Evolutionary conservation across 2,888 invertebrate species (phyloP), one percentile per base, ranked within the genome.

Genomic region (Latrodectus elegans): DNA sequence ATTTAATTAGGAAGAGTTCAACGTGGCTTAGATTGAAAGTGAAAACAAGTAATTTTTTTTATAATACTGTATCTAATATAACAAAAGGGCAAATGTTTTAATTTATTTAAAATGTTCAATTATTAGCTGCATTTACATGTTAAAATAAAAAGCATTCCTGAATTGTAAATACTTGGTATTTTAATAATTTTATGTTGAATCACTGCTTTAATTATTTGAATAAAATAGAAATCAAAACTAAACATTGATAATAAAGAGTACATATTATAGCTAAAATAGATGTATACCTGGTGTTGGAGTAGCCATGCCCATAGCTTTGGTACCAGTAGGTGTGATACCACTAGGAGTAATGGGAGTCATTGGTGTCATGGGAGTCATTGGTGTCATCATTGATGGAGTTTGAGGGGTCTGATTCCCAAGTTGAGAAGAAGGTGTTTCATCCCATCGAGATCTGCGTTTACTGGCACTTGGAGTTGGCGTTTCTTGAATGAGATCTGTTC

Each of bases 241-340:
- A 38, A 38, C 6, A 38, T 38, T 38, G 38, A 6, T 38, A 38
- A 76, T 67, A 87, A 75, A 64, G 73, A 49, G 8, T 78, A 51
- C 6, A 71, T 55, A 17, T 55, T 0, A 22, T 52, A 15, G 9
- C 52, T 49, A 71, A 15, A 71, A 71, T n/a, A 12, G 26, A 22
- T 64, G 75, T 89, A 89, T 90, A 92, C 92, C 96, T 0, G 99
- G 98, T 0, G 98, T 97, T 0, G 99, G 99, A 0, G 99, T 99
- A 3, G 98, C 97, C 96, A 99, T 96, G 0, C 95, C 97, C 99
- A 99, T 99, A 0, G 99, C 99, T 92, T 98, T 98, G 3, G 96
- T 94, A 67, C 97, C 97, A 22, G 97, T 95, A 0, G 97, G 97
- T 8, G 98, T 96, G 38, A 95, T 94, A 76, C 96, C 96, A 80